Evolutionary conservation across 2,113 vertebrate species (phyloP), one percentile per base, ranked within the genome.

Genomic region (Cathartes aura): DNA sequence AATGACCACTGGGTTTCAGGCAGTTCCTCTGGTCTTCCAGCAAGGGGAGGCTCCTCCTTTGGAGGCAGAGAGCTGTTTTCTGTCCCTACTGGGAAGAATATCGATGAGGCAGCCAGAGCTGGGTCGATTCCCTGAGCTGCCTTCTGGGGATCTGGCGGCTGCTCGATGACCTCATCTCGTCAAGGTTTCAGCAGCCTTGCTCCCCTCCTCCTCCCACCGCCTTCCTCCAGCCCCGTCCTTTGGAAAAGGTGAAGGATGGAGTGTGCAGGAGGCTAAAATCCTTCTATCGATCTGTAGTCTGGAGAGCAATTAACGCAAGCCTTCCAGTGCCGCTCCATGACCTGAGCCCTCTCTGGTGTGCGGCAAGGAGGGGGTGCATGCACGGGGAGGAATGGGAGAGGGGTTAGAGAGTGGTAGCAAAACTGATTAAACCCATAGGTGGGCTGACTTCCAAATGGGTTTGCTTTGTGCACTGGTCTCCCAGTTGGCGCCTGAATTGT

Each of bases 191-290:
- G 92, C 95, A 60, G 74, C 92, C 68, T 83, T 42, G 53, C 70
- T 84, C 72, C 71, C 90, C 80, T 81, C 89, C 86, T 76, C 92
- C 86, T 64, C 47, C 82, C 13, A 4, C 40, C 34, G 1, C 87
- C 91, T 58, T 80, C 89, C 74, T 24, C 64, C 71, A 40, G 74
- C 94, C 93, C 86, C 6, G 62, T 94, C 94, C 96, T 94, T 72
- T 71, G 95, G 74, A 87, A 73, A 87, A 95, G 95, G 96, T 96
- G 97, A 97, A 97, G 95, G 97, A 96, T 98, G 97, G 97, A 95
- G 95, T 24, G 91, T 75, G 97, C 95, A 81, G 96, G 96, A 97
- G 97, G 97, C 98, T 97, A 81, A 97, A 98, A 97, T 97, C 96
- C 96, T 90, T 45, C 26, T 55, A 97, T 98, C 70, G 97, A 97